Evolutionary conservation across 2,113 vertebrate species (phyloP).

Genomic region (Shinisaurus crocodilurus): DNA sequence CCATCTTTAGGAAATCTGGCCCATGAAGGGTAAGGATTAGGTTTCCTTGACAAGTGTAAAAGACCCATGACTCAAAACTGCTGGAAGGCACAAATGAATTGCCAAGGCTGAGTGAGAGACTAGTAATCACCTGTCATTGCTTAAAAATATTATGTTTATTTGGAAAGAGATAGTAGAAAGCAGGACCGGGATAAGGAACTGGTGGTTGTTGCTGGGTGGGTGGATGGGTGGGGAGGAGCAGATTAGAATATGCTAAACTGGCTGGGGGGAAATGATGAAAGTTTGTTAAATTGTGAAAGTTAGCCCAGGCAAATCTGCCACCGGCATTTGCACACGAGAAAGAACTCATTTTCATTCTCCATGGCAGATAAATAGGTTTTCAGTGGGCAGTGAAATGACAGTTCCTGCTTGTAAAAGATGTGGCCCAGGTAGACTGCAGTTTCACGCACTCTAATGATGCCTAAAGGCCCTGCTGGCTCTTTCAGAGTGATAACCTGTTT

Average conservation of each 20-base stretch:
- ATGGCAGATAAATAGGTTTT: constrained; percentile 25
- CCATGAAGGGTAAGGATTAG: constrained; percentile 81
- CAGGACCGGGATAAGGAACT: background rate
- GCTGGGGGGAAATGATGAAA: constrained; percentile 10
- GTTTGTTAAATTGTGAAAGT: constrained; percentile 20
- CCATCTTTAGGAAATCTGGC: constrained; percentile 81
- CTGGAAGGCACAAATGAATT: constrained; percentile 79
- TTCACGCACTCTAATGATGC: constrained; percentile 22
- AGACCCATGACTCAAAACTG: constrained; percentile 80
- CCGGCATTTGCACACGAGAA: background rate
- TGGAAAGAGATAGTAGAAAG: constrained; percentile 56
- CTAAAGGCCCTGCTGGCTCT: constrained; percentile 1
- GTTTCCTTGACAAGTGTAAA: constrained; percentile 80
- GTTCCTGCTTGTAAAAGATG: background rate
- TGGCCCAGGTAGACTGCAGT: constrained; percentile 8
- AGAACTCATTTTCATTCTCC: constrained; percentile 39
- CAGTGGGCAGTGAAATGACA: constrained; percentile 35
- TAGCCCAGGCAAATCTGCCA: constrained; percentile 29
- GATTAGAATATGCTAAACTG: constrained; percentile 30
- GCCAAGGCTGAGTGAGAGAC: constrained; percentile 74
- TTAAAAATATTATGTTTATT: constrained; percentile 75
- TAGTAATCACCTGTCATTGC: constrained; percentile 67
- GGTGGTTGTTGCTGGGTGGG: background rate
- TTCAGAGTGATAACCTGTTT: constrained; percentile 7
- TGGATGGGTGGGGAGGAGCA: background rate